phyloP scores from a whole-genome alignment of 2,888 invertebrate species.

The Sussaba pulchella region DNA sequence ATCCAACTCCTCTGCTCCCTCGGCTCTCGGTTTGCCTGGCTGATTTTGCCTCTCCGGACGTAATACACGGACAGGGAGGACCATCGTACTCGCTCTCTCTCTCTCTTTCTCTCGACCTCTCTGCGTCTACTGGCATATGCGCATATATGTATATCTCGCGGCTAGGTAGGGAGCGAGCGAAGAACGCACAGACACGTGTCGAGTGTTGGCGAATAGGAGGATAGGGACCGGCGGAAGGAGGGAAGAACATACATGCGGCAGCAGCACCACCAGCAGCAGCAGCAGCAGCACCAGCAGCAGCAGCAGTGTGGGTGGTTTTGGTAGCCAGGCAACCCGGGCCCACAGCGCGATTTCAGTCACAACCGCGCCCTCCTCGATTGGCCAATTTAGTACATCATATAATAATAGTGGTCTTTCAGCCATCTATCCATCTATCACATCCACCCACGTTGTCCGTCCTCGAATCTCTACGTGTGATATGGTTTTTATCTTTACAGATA shows the following conservation, averaged over 20 bases:
- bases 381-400: slow-evolving; percentile 83
- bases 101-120: slow-evolving; percentile 13
- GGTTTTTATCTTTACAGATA: slow-evolving; percentile 23
- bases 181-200: slow-evolving; percentile 63
- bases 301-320: slow-evolving; percentile 77
- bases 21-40: slow-evolving; percentile 72
- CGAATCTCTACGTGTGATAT: not conserved
- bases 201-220: slow-evolving; percentile 63
- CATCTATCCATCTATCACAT: slow-evolving; percentile 15
- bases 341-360: slow-evolving; percentile 75
- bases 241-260: slow-evolving; percentile 1
- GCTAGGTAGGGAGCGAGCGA: slow-evolving; percentile 40
- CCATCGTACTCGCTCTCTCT: slow-evolving; percentile 69
- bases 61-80: slow-evolving; percentile 76
- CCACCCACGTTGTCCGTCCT: slow-evolving; percentile 13
- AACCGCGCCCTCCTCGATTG: slow-evolving; percentile 82
- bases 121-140: not conserved
- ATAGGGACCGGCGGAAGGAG: slow-evolving; percentile 43
- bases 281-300: too few relatives aligned
- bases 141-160: not conserved
- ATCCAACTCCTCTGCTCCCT: slow-evolving; percentile 76
- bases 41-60: slow-evolving; percentile 80
- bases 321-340: slow-evolving; percentile 81
- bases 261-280: not conserved
- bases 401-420: slow-evolving; percentile 69